These are phyloP conservation scores for Hippocampus zosterae DNA, from an alignment of 2,113 vertebrate genomes.

Conservation along the genomic window DNA sequence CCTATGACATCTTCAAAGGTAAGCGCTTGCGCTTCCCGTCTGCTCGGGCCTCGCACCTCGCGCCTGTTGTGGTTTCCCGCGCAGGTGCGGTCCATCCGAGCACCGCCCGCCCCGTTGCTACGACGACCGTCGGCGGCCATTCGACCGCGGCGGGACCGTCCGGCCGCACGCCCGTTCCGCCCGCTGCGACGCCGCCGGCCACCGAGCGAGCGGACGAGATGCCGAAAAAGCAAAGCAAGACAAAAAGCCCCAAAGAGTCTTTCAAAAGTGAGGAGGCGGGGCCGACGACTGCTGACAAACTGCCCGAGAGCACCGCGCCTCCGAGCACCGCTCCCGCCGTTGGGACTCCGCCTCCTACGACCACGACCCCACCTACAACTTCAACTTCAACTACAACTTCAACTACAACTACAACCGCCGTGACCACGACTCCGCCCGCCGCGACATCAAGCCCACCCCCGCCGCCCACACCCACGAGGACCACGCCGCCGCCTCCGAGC, in stretches of 20 bases:
- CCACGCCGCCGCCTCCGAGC: not conserved
- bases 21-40: not conserved
- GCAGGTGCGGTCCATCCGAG: slow-evolving; percentile 66
- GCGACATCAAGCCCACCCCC: not conserved
- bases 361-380: not conserved
- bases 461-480: not conserved
- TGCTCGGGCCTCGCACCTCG: not conserved
- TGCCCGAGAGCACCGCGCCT: not conserved
- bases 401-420: not conserved
- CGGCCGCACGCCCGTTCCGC: not conserved
- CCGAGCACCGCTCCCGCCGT: no score
- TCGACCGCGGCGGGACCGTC: not conserved
- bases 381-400: not conserved
- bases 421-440: not conserved
- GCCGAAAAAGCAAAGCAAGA: slow-evolving; percentile 57
- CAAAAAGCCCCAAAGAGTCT: slow-evolving; percentile 33
- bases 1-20: slow-evolving; percentile 75
- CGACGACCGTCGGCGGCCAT: not conserved
- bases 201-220: slow-evolving; percentile 24
- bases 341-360: not conserved
- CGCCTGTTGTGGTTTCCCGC: slow-evolving; percentile 9
- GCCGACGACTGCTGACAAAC: slow-evolving; percentile 19
- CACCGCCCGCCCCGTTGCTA: slow-evolving; percentile 26
- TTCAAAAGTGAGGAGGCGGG: slow-evolving; percentile 36
- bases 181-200: not conserved